Percentiles rank a stretch among this genome's conserved stretches.
Conservation (phyloP, 2,888 invertebrate genomes). For the Parasteatoda lunata region DNA sequence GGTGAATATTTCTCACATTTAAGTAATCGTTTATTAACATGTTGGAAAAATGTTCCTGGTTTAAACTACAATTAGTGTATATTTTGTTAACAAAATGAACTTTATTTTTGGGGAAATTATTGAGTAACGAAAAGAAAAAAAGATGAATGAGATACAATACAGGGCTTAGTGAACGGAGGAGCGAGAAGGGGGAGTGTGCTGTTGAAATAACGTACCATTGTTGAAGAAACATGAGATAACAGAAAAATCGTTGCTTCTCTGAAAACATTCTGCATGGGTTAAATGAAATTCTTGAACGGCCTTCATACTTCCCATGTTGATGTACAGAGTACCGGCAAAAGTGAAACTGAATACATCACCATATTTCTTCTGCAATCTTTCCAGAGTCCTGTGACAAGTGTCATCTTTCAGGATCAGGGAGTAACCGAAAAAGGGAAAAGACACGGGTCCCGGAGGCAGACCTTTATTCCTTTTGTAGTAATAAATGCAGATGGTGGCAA, state of each 20-base stretch:
- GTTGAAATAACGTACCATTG: background rate
- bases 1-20: too few species aligned
- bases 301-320: slow-evolving; percentile 34
- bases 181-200: too few species aligned
- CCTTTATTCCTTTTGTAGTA: background rate
- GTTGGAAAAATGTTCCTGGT: too few species aligned
- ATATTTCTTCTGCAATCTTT: slow-evolving; percentile 57
- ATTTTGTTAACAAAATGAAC: too few species aligned
- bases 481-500: too few species aligned
- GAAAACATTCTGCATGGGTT: slow-evolving; percentile 20
- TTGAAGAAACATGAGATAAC: background rate
- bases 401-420: slow-evolving; percentile 62
- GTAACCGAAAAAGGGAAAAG: slow-evolving; percentile 69
- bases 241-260: background rate
- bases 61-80: too few species aligned
- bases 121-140: background rate
- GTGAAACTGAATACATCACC: slow-evolving; percentile 67
- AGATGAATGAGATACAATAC: background rate
- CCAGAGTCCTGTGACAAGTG: slow-evolving; percentile 48
- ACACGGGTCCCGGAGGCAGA: slow-evolving; percentile 69
- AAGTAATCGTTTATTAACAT: too few species aligned
- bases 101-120: too few species aligned
- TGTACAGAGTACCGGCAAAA: slow-evolving; percentile 29
- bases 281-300: slow-evolving; percentile 20
- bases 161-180: background rate